Base-by-base conservation (phyloP, 2,797 vertebrate species). In the Lates japonicus region DNA sequence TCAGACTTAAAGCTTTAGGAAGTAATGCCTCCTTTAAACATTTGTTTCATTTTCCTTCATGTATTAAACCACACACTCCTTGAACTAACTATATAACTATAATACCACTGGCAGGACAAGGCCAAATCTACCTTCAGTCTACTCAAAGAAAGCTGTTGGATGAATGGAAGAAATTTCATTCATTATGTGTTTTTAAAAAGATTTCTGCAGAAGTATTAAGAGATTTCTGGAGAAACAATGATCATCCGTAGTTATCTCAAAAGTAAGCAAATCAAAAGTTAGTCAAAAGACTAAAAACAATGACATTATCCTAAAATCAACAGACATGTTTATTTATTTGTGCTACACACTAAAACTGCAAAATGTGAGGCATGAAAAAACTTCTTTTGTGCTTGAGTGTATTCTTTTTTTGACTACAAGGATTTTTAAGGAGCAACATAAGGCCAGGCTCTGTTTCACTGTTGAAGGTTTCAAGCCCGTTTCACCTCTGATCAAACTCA, bases 61-160 rank as follows among this genome's bases (percentile, higher is more conserved):
- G 42, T 44, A 44, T 54, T 78, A 25, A 68, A 81, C 33, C 49
- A 66, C 65, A 77, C 7, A 67, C 9, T 68, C 39, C 16, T 66
- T 52, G 9, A 76, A 80, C 29, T 37, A 25, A 70, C 19, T 64
- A 11, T 72, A 20, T 57, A 64, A 86, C 63, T 29, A 29, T 29
- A 84, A 73, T 67, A 62, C 19, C 10, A 46, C 17, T 55, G 35
- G 41, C 16, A 72, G 74, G 69, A 70, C 65, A 65, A 84, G 86
- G 83, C 67, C 76, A 79, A 42, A 37, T 44, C 14, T 10, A 11
- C 61, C 60, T 72, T 60, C 58, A 65, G 37, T 58, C 55, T 79
- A 22, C 83, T 73, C 71, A 79, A 48, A 71, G 20, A 78, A 31
- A 64, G 41, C 29, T 74, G 51, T 65, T 25, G 3, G 31, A 51